A percentile compares a stretch with the other conserved stretches of the same genome.
phyloP scores from a whole-genome alignment of 2,888 invertebrate species.

The Arrhopalites spinosus region DNA sequence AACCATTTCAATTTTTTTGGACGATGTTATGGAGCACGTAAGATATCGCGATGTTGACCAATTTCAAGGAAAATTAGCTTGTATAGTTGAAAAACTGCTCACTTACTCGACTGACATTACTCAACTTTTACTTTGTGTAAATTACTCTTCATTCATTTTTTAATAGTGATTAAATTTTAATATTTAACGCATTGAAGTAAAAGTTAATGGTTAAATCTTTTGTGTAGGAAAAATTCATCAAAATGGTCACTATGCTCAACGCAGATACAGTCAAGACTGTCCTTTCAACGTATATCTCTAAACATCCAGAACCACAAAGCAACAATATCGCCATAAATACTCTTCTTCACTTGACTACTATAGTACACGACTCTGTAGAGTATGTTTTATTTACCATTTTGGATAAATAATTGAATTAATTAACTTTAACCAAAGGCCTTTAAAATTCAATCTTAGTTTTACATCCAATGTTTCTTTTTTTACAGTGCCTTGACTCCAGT shows the following conservation, averaged over 20 bases:
- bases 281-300: conserved; percentile 62
- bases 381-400: conserved; percentile 61
- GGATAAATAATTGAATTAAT: no score
- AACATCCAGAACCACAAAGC: conserved; percentile 66
- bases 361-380: conserved; percentile 93
- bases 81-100: conserved; percentile 76
- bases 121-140: conserved; percentile 36
- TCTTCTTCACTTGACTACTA: conserved; percentile 83
- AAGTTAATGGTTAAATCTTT: no score
- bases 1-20: conserved; percentile 82
- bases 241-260: conserved; percentile 83
- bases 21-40: conserved; percentile 81
- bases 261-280: conserved; percentile 84
- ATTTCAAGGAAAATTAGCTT: conserved; percentile 77
- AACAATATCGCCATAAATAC: conserved; percentile 88
- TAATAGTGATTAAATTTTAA: conserved; percentile 7
- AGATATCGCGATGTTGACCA: conserved; percentile 78
- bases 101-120: conserved; percentile 63
- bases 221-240: conserved; percentile 83
- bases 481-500: conserved; percentile 85
- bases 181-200: no score
- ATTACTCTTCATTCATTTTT: neutral
- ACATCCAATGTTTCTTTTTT: conserved; percentile 38
- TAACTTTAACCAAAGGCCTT: no score
- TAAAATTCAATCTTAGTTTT: neutral